Evolutionary conservation across 2,888 invertebrate species (phyloP), one percentile per base, ranked within the genome.

Genomic region (Patella pellucida): DNA sequence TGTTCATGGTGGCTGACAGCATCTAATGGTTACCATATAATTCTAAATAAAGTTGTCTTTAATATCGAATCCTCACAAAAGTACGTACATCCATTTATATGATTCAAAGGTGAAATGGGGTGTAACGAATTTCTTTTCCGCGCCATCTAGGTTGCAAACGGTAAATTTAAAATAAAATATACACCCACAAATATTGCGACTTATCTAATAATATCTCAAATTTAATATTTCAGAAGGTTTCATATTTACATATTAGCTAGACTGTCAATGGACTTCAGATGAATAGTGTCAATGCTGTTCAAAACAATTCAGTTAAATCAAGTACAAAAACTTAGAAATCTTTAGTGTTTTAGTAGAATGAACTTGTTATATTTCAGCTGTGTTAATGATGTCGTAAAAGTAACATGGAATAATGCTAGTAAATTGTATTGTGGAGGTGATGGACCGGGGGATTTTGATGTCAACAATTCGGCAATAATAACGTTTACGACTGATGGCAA

Each of bases 31-130:
- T 67, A 77, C 11, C 50, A 70, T 50, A 73, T 83, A 14, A 77
- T 77, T 1, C 74, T 86, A 11, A 78, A 83, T 52, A 85, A 84
- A 73, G 80, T 69, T 19, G 76, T 75, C 67, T 82, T 84, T 70
- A 72, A 77, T 74, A 73, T 78, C 68, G 80, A 77, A 67, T 15
- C n/a, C 69, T 72, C 77, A 41, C 41, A 41, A 9, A 41, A 41
- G 41, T 41, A 41, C 41, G 41, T 41, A 41, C 41, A 41, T 7
- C 41, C 1, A 7, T 41, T 7, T 41, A 41, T 41, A 41, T 41
- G 7, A 41, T 41, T 41, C 9, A 41, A 41, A 41, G 9, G 9
- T 41, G 41, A 41, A 31, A 31, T 31, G 31, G 31, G 31, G 4
- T 31, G 2, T 31, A 31, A 31, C 4, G 31, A 3, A 0, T 31